A percentile compares a stretch with the other conserved stretches of the same genome.
Evolutionary conservation across 1,140 invertebrate genomes (phyloP).

Genomic region (Plutomurus gul): DNA sequence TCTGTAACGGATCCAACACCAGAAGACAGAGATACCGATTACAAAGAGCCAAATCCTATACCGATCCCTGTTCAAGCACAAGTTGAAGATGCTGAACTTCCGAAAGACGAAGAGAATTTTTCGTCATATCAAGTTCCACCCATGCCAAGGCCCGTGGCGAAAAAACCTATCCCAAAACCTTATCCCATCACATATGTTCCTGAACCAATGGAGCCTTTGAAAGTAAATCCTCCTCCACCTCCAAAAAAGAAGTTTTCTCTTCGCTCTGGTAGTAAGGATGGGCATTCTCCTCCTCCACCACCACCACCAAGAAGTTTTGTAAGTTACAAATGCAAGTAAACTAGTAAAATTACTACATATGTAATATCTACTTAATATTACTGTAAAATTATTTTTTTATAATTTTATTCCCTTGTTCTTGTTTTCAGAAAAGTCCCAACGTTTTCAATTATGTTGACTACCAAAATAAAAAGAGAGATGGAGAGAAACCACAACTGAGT

Average conservation of each 20-base stretch:
- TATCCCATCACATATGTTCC: no score
- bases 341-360: no score
- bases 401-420: background rate
- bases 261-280: background rate
- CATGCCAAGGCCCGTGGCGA: background rate
- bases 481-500: no score
- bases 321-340: no score
- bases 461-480: slow-evolving; percentile 23
- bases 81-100: background rate
- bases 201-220: background rate
- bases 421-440: slow-evolving; percentile 27
- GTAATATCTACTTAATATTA: no score
- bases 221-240: background rate
- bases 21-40: no score
- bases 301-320: background rate
- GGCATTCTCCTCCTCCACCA: background rate
- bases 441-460: slow-evolving; percentile 43
- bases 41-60: background rate
- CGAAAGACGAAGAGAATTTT: background rate
- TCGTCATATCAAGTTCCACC: background rate
- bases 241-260: background rate
- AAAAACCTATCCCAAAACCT: background rate
- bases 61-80: background rate
- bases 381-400: background rate
- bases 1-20: background rate